Conservation (phyloP, 2,113 vertebrate species). For the Bathybates hornii region DNA sequence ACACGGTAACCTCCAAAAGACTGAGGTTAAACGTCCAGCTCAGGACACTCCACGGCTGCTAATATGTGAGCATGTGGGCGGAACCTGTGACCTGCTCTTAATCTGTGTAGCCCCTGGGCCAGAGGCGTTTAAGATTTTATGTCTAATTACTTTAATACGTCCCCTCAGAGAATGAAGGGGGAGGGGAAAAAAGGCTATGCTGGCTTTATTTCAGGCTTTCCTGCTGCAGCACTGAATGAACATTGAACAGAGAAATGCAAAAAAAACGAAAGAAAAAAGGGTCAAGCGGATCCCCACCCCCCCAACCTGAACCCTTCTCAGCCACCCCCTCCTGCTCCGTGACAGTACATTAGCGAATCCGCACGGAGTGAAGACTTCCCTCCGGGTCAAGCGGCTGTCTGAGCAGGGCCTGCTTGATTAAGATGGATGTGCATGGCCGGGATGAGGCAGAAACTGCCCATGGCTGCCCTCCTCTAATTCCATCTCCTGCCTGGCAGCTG, state of each 20-base stretch:
- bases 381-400: conserved; percentile 37
- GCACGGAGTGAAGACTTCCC: conserved; percentile 17
- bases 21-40: neutral
- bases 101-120: neutral
- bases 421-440: conserved; percentile 46
- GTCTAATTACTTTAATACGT: conserved; percentile 29
- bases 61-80: neutral
- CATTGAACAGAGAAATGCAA: neutral
- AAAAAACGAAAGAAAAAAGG: neutral
- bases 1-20: neutral
- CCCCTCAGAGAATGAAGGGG: neutral
- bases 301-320: neutral
- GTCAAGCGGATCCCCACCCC: neutral
- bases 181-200: neutral
- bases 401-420: conserved; percentile 29
- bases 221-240: neutral
- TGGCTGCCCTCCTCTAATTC: conserved; percentile 7
- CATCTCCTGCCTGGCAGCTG: conserved; percentile 55
- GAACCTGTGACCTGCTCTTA: neutral
- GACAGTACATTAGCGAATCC: conserved; percentile 50
- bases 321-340: neutral
- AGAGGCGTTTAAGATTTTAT: neutral
- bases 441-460: conserved; percentile 24
- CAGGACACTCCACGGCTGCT: neutral
- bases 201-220: neutral